phyloP scores from a whole-genome alignment of 2,888 invertebrate species.

The Lepidochrysops patricia region DNA sequence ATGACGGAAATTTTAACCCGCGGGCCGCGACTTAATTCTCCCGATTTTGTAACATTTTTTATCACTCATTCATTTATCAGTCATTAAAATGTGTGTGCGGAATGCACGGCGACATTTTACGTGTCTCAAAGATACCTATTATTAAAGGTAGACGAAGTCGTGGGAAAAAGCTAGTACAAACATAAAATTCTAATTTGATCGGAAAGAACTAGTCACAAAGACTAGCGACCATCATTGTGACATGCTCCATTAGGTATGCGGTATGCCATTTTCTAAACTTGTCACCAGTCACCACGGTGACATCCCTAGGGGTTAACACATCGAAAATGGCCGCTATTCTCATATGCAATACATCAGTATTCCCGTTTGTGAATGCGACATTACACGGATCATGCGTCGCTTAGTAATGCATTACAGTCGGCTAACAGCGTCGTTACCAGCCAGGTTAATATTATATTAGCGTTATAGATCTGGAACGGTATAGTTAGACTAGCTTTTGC shows the following conservation, averaged over 20 bases:
- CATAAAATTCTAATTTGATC: too few species aligned
- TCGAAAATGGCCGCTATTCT: background rate
- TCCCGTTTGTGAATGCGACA: slow-evolving; percentile 15
- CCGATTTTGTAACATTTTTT: too few species aligned
- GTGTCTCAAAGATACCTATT: too few species aligned
- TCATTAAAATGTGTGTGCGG: too few species aligned
- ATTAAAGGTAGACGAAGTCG: too few species aligned
- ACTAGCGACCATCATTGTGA: background rate
- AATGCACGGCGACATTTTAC: too few species aligned
- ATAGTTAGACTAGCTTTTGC: too few species aligned
- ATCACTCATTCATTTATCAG: too few species aligned
- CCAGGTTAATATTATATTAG: slow-evolving; percentile 3
- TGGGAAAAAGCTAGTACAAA: too few species aligned
- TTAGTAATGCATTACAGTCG: slow-evolving; percentile 11
- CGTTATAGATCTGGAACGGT: background rate
- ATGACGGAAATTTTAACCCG: too few species aligned
- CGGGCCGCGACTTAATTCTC: too few species aligned
- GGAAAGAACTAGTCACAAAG: too few species aligned
- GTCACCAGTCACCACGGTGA: background rate
- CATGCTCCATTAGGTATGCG: background rate
- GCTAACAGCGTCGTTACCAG: background rate
- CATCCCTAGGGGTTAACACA: background rate
- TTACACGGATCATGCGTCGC: slow-evolving; percentile 14
- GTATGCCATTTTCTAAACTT: background rate
- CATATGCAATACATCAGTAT: slow-evolving; percentile 4